Evolutionary conservation across 2,113 vertebrate genomes (phyloP).

Genomic region (Herpailurus yagouaroundi): DNA sequence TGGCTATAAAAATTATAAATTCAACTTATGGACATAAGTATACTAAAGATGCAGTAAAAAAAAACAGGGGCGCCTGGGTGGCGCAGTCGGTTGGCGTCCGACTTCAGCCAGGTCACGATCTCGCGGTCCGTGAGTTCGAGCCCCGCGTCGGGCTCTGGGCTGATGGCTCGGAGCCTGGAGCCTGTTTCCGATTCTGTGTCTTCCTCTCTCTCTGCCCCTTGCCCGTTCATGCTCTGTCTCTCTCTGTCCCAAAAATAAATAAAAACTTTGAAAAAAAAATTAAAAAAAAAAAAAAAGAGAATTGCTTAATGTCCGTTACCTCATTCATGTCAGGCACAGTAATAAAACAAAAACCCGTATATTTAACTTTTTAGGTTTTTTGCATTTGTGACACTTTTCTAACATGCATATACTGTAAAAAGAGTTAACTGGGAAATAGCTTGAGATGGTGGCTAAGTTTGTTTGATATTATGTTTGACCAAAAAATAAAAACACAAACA

Average conservation of each 20-base stretch:
- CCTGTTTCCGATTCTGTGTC: no score
- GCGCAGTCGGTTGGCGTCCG: no score
- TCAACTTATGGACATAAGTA: neutral
- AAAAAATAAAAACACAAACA: neutral
- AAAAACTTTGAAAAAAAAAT: no score
- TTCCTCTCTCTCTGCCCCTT: no score
- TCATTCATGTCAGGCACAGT: neutral
- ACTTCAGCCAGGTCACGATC: no score
- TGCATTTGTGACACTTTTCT: neutral
- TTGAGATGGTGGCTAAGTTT: neutral
- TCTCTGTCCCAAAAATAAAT: no score
- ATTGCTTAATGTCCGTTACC: neutral
- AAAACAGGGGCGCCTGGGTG: neutral
- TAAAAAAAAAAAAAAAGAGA: no score
- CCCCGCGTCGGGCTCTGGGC: no score
- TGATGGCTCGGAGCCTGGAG: no score
- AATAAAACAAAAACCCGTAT: neutral
- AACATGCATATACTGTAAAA: neutral
- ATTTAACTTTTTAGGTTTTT: neutral
- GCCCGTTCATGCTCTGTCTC: no score
- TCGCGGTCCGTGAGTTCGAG: no score
- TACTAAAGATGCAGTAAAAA: neutral
- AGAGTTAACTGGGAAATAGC: neutral
- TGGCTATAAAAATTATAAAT: neutral
- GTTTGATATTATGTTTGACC: neutral